Percentiles rank a stretch among this genome's conserved stretches.
Conservation (phyloP, 2,888 invertebrate genomes). For the Megaustenia siamemsis region DNA sequence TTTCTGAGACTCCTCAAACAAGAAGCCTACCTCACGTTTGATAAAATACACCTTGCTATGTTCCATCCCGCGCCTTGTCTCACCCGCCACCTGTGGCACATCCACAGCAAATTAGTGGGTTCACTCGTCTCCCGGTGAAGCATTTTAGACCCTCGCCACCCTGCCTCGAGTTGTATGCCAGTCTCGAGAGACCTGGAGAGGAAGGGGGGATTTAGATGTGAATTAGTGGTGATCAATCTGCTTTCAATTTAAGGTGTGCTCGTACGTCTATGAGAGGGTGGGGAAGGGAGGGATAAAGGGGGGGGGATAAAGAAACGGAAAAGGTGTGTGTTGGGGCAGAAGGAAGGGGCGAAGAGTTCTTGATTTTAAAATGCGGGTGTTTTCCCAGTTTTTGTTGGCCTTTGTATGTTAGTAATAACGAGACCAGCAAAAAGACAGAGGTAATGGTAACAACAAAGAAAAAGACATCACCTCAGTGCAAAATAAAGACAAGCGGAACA, state of each 20-base stretch:
- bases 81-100: slow-evolving; percentile 31
- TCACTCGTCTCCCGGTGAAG: not conserved
- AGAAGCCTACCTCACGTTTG: not conserved
- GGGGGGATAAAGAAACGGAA: no score
- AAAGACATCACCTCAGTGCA: no score
- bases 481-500: no score
- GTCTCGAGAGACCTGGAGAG: not conserved
- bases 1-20: slow-evolving; percentile 12
- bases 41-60: slow-evolving; percentile 11
- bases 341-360: no score
- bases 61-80: not conserved
- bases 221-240: not conserved
- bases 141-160: slow-evolving; percentile 1
- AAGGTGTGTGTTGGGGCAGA: no score
- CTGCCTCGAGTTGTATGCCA: not conserved
- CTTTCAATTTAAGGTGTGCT: not conserved
- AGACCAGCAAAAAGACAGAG: no score
- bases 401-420: no score
- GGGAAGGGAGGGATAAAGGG: not conserved
- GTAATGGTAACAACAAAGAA: no score
- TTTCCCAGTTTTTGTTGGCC: no score
- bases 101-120: slow-evolving; percentile 29
- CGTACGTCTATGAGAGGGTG: not conserved
- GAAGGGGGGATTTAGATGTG: not conserved
- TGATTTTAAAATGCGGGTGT: no score